phyloP scores from a whole-genome alignment of 2,113 vertebrate species.

The Atlantisia rogersi region DNA sequence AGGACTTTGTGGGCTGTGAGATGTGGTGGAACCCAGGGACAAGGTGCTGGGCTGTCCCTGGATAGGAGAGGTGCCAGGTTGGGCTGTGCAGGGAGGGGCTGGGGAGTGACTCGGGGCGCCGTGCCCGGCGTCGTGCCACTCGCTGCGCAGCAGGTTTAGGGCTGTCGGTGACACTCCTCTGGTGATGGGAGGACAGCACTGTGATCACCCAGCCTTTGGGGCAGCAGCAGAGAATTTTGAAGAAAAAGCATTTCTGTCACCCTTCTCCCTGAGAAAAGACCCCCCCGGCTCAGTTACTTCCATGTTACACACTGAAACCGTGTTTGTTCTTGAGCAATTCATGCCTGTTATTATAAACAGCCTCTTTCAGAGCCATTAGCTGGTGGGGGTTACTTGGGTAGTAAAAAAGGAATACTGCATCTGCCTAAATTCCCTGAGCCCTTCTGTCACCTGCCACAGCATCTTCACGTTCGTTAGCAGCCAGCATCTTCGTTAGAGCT shows the following conservation, averaged over 20 bases:
- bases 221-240: not conserved
- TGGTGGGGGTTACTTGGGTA: not conserved
- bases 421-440: not conserved
- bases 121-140: not conserved
- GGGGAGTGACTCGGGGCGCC: too few species aligned
- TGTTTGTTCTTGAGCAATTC: not conserved
- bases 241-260: not conserved
- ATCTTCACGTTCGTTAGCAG: not conserved
- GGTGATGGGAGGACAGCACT: not conserved
- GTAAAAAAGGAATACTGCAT: not conserved
- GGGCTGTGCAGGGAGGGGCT: too few species aligned
- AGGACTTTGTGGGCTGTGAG: not conserved
- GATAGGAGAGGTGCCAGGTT: not conserved
- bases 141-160: not conserved
- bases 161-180: not conserved
- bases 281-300: not conserved
- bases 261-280: not conserved
- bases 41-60: accelerated
- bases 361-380: not conserved
- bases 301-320: not conserved
- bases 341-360: not conserved
- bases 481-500: not conserved
- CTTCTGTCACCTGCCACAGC: not conserved
- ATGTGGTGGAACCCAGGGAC: not conserved
- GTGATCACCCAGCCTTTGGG: not conserved